phyloP scores from a whole-genome alignment of 2,797 vertebrate genomes.

The Myiotriccus ornatus region DNA sequence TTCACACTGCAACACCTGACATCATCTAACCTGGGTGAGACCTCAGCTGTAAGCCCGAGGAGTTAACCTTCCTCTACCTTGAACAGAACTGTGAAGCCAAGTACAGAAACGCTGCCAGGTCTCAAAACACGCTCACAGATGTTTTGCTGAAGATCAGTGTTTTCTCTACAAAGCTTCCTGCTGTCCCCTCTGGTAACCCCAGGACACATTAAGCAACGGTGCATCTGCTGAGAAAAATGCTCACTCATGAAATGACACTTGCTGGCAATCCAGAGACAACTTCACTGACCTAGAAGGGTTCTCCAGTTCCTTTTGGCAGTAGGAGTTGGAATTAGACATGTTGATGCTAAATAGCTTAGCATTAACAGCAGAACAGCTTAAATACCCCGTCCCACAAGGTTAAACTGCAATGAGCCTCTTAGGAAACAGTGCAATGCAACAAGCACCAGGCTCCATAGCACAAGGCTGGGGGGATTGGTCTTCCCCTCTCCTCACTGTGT shows the following conservation, averaged over 20 bases:
- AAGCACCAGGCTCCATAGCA: background rate
- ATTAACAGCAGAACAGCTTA: conserved; percentile 39
- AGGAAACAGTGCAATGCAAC: background rate
- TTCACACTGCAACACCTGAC: background rate
- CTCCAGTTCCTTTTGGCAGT: background rate
- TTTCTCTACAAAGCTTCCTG: background rate
- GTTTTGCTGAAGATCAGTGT: background rate
- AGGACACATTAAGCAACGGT: background rate
- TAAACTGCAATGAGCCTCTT: conserved; percentile 37
- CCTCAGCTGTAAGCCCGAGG: background rate
- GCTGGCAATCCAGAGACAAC: background rate
- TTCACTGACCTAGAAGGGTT: conserved; percentile 2
- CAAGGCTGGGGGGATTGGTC: background rate
- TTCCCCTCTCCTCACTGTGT: background rate
- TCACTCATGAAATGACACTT: background rate
- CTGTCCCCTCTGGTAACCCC: background rate
- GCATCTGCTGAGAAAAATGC: background rate
- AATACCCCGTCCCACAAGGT: conserved; percentile 8
- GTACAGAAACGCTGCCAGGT: background rate
- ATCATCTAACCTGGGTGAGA: background rate
- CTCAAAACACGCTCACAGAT: background rate
- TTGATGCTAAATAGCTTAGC: conserved; percentile 41
- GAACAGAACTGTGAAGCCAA: background rate
- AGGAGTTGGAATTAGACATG: background rate
- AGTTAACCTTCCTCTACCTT: background rate